Percentiles rank a stretch among this genome's conserved stretches.
These are phyloP conservation scores for Dendrolimus kikuchii DNA, from an alignment of 1,140 invertebrate species.

Conservation along the genomic window DNA sequence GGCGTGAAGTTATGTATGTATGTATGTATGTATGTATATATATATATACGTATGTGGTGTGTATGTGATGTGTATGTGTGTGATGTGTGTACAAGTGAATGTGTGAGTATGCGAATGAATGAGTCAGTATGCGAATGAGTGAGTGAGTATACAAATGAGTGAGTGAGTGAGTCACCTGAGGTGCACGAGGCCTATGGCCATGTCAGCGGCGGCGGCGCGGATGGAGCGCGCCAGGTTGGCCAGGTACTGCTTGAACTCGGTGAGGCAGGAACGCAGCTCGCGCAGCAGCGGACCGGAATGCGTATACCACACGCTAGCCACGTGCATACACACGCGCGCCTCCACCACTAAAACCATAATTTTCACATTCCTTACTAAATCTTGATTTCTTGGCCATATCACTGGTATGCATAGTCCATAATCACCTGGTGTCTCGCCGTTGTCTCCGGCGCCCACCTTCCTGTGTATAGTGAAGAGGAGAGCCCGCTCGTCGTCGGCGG, in stretches of 20 bases:
- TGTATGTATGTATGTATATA: no score
- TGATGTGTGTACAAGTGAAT: no score
- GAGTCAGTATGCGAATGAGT: no score
- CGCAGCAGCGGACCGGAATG: conserved; percentile 89
- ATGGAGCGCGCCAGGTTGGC: conserved; percentile 87
- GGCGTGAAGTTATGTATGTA: no score
- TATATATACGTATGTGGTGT: no score
- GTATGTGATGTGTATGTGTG: no score
- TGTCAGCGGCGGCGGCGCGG: conserved; percentile 91
- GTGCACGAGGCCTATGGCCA: conserved; percentile 92
- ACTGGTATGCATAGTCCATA: background rate
- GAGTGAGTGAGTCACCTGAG: conserved; percentile 64
- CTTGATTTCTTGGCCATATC: no score
- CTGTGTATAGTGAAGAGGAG: conserved; percentile 78
- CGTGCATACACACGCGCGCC: conserved; percentile 76
- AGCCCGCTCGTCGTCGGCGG: conserved; percentile 71
- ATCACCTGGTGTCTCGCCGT: conserved; percentile 18
- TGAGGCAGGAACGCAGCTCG: conserved; percentile 89
- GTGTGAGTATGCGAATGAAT: no score
- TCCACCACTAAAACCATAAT: conserved; percentile 36
- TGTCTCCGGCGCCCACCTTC: conserved; percentile 35
- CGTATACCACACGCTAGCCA: conserved; percentile 95
- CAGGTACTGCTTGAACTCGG: conserved; percentile 79
- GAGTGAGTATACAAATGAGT: background rate
- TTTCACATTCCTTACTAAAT: no score